These are phyloP conservation scores for Drosophila repletoides DNA, from an alignment of 1,140 invertebrate genomes.

Conservation along the genomic window DNA sequence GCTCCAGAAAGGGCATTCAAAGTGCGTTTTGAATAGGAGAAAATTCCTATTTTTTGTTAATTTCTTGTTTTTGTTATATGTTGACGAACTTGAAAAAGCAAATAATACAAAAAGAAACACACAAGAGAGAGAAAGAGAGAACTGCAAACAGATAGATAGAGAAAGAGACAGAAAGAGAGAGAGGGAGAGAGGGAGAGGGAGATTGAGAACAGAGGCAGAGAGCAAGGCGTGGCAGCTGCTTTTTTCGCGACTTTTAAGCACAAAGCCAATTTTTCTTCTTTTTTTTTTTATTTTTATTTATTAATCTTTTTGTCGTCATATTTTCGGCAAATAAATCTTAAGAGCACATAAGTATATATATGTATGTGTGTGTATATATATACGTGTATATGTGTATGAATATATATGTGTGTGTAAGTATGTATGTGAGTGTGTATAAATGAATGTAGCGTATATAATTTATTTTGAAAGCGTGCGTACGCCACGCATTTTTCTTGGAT, in stretches of 20 bases:
- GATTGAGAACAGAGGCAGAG: conserved; percentile 1
- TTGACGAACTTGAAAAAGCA: conserved; percentile 32
- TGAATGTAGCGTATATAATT: conserved; percentile 61
- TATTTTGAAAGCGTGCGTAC: conserved; percentile 74
- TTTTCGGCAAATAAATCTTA: conserved; percentile 32
- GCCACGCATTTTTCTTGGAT: conserved; percentile 54
- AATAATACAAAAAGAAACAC: conserved; percentile 19
- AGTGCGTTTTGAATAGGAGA: background rate
- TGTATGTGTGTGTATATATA: background rate
- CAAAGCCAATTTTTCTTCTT: conserved; percentile 16
- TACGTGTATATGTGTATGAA: conserved; percentile 15
- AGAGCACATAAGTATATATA: conserved; percentile 6
- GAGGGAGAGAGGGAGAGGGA: background rate
- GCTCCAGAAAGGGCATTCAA: background rate
- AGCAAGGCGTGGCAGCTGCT: conserved; percentile 27
- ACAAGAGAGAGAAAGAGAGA: background rate
- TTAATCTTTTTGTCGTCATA: conserved; percentile 31
- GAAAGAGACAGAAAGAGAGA: background rate
- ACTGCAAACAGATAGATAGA: background rate
- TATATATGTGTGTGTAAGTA: conserved; percentile 23
- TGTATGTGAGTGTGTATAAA: no score
- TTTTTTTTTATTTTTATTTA: conserved; percentile 25
- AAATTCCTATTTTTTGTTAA: background rate
- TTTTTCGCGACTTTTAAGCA: conserved; percentile 23
- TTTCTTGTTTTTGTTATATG: conserved; percentile 13